phyloP scores from a whole-genome alignment of 2,113 vertebrate species.

The Thomomys bottae region DNA sequence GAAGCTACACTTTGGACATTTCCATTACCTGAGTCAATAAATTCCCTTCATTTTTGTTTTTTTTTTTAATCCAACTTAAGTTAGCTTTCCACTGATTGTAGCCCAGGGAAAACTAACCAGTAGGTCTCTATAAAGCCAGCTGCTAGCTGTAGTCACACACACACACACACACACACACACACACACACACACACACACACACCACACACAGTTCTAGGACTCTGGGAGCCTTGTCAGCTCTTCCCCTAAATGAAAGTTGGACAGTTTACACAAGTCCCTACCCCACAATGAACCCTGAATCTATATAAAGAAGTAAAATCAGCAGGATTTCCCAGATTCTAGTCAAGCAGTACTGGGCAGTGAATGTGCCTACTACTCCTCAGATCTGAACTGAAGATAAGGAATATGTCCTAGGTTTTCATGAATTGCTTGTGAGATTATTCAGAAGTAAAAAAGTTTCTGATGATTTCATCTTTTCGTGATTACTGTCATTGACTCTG shows the following conservation, averaged over 20 bases:
- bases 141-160: background rate
- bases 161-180: no score
- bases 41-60: conserved; percentile 55
- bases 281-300: background rate
- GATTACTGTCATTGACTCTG: no score
- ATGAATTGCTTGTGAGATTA: background rate
- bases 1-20: conserved; percentile 58
- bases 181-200: no score
- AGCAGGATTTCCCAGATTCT: background rate
- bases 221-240: background rate
- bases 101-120: conserved; percentile 40
- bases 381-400: conserved; percentile 42
- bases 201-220: background rate
- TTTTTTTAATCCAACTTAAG: conserved; percentile 63
- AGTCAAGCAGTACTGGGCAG: no score
- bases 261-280: background rate
- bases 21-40: conserved; percentile 60
- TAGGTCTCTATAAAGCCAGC: background rate
- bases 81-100: conserved; percentile 44
- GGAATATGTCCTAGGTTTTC: background rate
- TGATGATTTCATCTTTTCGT: no score
- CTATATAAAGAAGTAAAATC: background rate
- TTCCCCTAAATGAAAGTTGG: background rate
- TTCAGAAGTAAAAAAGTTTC: no score
- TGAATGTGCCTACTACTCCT: background rate